Evolutionary conservation across 2,797 vertebrate species (phyloP).

Genomic region (Alectoris magna): DNA sequence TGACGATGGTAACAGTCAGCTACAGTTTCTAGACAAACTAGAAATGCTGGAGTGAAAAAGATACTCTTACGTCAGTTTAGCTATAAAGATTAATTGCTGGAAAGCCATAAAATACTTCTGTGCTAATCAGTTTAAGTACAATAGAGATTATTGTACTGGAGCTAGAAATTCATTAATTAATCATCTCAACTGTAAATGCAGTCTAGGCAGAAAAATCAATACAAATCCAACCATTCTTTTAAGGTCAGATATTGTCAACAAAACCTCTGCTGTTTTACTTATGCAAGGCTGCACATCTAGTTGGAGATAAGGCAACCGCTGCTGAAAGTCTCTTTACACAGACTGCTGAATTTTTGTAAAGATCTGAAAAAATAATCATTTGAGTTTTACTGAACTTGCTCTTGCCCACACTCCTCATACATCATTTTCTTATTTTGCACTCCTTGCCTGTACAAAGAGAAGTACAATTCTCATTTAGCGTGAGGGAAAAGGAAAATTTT

Average conservation of each 20-base stretch:
- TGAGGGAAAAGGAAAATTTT: not conserved
- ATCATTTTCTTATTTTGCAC: not conserved
- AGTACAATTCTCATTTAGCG: not conserved
- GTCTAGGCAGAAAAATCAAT: conserved; percentile 56
- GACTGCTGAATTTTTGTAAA: not conserved
- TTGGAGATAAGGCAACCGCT: conserved; percentile 11
- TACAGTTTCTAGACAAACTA: not conserved
- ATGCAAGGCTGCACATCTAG: conserved; percentile 16
- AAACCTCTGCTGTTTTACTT: conserved; percentile 29
- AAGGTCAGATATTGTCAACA: conserved; percentile 29
- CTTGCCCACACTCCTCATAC: not conserved
- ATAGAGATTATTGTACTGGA: too few species aligned
- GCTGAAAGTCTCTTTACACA: not conserved
- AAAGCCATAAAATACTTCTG: conserved; percentile 33
- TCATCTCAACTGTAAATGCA: conserved; percentile 11
- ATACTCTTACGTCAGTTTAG: not conserved
- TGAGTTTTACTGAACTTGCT: not conserved
- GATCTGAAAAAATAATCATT: not conserved
- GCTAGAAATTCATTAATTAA: conserved; percentile 57
- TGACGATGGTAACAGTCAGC: not conserved
- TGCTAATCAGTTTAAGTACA: conserved; percentile 49
- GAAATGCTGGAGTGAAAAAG: not conserved
- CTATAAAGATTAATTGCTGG: conserved; percentile 43
- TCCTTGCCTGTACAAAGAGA: not conserved
- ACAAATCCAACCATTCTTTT: not conserved